These are phyloP conservation scores for Mergus octosetaceus DNA, from an alignment of 2,797 vertebrate species.

Conservation along the genomic window DNA sequence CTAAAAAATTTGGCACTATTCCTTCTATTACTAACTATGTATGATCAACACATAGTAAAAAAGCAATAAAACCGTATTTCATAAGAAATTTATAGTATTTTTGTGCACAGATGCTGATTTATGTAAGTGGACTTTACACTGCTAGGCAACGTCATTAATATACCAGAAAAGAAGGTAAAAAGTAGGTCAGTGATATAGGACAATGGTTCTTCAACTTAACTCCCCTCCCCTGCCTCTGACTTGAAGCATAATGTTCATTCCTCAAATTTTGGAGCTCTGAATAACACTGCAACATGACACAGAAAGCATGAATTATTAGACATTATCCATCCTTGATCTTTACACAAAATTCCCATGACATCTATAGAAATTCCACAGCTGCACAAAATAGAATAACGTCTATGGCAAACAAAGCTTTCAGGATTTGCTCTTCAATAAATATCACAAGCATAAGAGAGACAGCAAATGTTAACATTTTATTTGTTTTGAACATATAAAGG, in stretches of 20 bases:
- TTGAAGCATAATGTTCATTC: background rate
- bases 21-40: background rate
- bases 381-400: background rate
- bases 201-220: background rate
- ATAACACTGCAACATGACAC: background rate
- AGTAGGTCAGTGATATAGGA: constrained; percentile 5
- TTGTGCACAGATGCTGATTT: background rate
- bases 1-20: background rate
- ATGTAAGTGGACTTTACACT: background rate
- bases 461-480: constrained; percentile 63
- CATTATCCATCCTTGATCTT: constrained; percentile 9
- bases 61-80: background rate
- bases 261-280: background rate
- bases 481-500: constrained; percentile 57
- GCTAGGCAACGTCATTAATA: constrained; percentile 3
- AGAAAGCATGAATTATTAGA: background rate
- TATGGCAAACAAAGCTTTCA: background rate
- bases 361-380: constrained; percentile 2
- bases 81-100: background rate
- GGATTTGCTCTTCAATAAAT: constrained; percentile 34
- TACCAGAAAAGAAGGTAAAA: constrained; percentile 19
- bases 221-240: background rate
- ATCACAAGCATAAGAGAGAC: constrained; percentile 6
- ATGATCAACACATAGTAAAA: background rate
- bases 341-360: constrained; percentile 46